Base-by-base conservation (phyloP, 1,140 invertebrate genomes). In the Bombus confusus region DNA sequence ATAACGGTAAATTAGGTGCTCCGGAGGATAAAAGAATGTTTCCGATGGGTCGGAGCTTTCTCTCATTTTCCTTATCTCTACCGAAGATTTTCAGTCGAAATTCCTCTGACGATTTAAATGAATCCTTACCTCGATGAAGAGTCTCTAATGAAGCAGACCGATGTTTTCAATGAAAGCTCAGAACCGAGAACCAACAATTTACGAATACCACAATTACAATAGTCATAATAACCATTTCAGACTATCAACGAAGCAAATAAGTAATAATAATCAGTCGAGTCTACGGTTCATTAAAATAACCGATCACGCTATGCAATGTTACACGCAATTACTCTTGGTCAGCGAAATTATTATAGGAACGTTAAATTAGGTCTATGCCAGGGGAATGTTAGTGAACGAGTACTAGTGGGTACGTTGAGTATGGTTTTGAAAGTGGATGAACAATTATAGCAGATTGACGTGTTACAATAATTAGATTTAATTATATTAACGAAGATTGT, bases 1-100 rank as follows among this genome's bases (percentile, higher is more conserved):
- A 59, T 80, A 80, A 85, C 76, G 83, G 83, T 79, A 37, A 79
- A 84, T 84, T 79, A 84, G 68, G 66, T 71, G 68, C 52, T 37
- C 52, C n/a, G 18, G 31, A 43, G 34, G 52, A 72, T 85, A 85
- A 85, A 85, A 34, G 75, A 68, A 71, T 37, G 66, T 52, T 41
- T 34, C 10, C 76, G 34, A 52, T 34, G 25, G 62, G 28, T 79
- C 82, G 1, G 1, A 39, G 28, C 6, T 78, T 57, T 52, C 25
- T 47, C 2, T 34, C 59, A 6, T 47, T 34, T 31, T 18, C 47
- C 52, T 64, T 47, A 64, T 41, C 39, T 3, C 5, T 28, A 28
- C 22, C 15, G 18, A 43, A 71, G 41, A 80, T 85, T 64, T 41
- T 34, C 76, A 31, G 3, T 25, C 74, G 71, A 59, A 86, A 75